A percentile compares a stretch with the other conserved stretches of the same genome.
These are phyloP conservation scores for Brevimyrus niger DNA, from an alignment of 2,113 vertebrate species.

Conservation along the genomic window DNA sequence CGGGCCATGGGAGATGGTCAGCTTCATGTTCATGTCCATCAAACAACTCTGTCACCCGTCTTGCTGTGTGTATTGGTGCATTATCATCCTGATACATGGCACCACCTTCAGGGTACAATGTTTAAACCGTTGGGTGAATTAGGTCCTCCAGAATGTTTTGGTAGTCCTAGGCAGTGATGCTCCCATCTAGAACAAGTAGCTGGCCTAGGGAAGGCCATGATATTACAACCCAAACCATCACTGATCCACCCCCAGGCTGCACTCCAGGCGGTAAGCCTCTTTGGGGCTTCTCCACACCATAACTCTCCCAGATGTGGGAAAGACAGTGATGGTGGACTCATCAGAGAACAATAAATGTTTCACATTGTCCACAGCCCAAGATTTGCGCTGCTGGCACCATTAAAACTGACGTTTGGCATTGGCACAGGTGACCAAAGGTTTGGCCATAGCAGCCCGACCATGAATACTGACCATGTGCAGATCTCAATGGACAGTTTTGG, in stretches of 20 bases:
- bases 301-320: background rate
- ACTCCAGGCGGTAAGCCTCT: background rate
- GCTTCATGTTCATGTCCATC: background rate
- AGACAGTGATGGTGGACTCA: background rate
- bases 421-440: background rate
- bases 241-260: background rate
- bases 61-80: background rate
- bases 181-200: background rate
- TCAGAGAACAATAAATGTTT: background rate
- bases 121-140: background rate
- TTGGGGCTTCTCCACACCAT: background rate
- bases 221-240: too few relatives aligned
- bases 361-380: background rate
- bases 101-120: background rate
- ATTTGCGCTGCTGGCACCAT: background rate
- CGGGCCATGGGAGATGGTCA: background rate
- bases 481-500: background rate
- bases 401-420: background rate
- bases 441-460: too few relatives aligned
- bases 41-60: background rate
- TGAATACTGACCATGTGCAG: background rate
- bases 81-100: background rate
- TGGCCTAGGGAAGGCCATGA: too few relatives aligned
- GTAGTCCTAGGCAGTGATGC: background rate
- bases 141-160: background rate